phyloP scores from a whole-genome alignment of 2,888 invertebrate species.

The Gortyna flavago region DNA sequence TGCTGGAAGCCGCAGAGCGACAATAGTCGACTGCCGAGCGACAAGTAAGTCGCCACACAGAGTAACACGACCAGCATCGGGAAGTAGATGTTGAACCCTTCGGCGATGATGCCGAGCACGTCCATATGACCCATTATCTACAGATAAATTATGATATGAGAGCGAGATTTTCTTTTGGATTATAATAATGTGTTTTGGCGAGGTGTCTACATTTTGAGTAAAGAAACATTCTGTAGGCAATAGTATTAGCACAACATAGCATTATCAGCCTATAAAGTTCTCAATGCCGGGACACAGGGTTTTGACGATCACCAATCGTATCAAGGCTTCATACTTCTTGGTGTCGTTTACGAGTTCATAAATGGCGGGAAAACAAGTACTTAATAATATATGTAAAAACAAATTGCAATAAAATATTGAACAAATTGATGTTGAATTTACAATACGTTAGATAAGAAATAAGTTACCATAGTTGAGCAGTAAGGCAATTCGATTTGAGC shows the following conservation, averaged over 20 bases:
- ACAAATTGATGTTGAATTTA: not conserved
- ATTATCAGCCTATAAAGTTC: not conserved
- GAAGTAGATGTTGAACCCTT: conserved; percentile 99
- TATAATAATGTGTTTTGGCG: not conserved
- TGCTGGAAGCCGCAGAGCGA: conserved; percentile 98
- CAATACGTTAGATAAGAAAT: not conserved
- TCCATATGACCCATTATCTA: conserved; percentile 99
- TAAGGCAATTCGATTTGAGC: not conserved
- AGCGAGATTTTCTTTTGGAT: not conserved
- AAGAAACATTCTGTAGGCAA: not conserved
- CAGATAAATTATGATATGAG: conserved; percentile 31
- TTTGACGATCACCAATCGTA: not conserved
- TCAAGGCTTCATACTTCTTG: not conserved
- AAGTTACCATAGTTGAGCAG: not conserved
- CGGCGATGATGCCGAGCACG: conserved; percentile 98
- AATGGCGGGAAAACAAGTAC: not conserved
- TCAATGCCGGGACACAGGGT: not conserved
- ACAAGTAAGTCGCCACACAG: conserved; percentile 98
- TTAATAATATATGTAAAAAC: not conserved
- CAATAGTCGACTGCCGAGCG: conserved; percentile 96
- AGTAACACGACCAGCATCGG: conserved; percentile 98
- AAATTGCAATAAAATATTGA: not conserved
- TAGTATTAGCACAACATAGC: not conserved
- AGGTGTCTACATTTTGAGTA: not conserved
- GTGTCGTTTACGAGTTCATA: not conserved